Evolutionary conservation across 2,888 invertebrate species (phyloP), one percentile per base, ranked within the genome.

Genomic region (Ryuthela nishihirai): DNA sequence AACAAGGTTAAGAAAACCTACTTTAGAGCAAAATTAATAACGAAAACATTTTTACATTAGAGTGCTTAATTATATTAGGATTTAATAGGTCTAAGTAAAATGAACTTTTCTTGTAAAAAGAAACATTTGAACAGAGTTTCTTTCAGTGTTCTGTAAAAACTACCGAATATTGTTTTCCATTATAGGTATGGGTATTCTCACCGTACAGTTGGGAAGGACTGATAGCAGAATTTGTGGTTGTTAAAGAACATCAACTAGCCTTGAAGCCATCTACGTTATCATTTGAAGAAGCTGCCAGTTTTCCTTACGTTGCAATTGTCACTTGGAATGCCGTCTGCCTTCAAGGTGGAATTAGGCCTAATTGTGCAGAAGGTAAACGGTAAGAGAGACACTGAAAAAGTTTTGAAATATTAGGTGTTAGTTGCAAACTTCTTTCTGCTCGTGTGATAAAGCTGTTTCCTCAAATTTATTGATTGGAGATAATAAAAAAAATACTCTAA

Each of bases 141-240:
- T n/a, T n/a, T n/a, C n/a, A n/a, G n/a, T n/a, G n/a, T n/a, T n/a
- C n/a, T n/a, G n/a, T n/a, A n/a, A n/a, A n/a, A n/a, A n/a, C n/a
- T n/a, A n/a, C n/a, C n/a, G n/a, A n/a, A n/a, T n/a, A n/a, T n/a
- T n/a, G n/a, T n/a, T 40, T 17, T 4, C 23, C n/a, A n/a, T 20
- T 45, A 9, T 24, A 60, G 60, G 60, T 60, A 9, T 82, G 81
- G 78, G 71, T 80, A 44, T 75, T 78, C 15, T 75, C 77, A 44
- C 81, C 82, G 36, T 79, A 79, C 61, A 83, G 81, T 80, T 75
- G 77, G 18, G 73, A 76, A 47, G 83, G 82, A 38, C 79, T 80
- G 26, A 74, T 81, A 71, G 76, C 79, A 6, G 80, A 82, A 69
- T 79, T 76, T 60, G 73, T 80, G 49, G 74, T 80, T 52, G 76